Evolutionary conservation across 1,140 invertebrate species (phyloP).

Genomic region (Drosophila tropicalis): DNA sequence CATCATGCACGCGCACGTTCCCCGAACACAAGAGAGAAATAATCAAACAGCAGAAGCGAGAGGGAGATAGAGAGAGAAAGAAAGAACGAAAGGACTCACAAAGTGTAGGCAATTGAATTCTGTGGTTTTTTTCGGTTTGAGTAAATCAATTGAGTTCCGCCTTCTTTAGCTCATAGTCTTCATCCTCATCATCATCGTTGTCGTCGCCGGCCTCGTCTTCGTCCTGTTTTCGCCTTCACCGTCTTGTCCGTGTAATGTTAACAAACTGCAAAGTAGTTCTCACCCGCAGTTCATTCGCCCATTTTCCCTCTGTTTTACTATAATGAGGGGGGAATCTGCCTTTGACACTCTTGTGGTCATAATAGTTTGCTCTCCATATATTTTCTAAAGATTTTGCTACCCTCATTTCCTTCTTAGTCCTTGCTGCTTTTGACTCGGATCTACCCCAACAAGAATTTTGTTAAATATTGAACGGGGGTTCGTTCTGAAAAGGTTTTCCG

Average conservation of each 20-base stretch:
- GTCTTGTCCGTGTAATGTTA: constrained; percentile 46
- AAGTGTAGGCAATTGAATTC: constrained; percentile 52
- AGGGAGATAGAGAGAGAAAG: constrained; percentile 1
- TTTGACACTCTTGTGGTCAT: constrained; percentile 73
- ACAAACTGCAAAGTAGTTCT: constrained; percentile 64
- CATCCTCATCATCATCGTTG: neutral
- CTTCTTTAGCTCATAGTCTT: neutral
- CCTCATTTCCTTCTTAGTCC: constrained; percentile 37
- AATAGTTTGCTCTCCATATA: constrained; percentile 58
- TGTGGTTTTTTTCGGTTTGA: constrained; percentile 50
- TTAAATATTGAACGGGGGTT: constrained; percentile 40
- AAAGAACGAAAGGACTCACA: constrained; percentile 13
- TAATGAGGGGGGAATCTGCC: constrained; percentile 46
- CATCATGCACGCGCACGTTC: constrained; percentile 50
- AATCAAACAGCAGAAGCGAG: constrained; percentile 6
- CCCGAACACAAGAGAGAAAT: constrained; percentile 3
- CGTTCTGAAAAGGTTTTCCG: constrained; percentile 19
- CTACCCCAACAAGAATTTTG: constrained; percentile 59
- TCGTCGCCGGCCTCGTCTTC: too few relatives aligned
- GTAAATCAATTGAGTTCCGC: constrained; percentile 67
- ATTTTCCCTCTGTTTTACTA: constrained; percentile 41
- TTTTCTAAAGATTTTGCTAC: constrained; percentile 67
- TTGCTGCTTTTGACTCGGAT: constrained; percentile 33
- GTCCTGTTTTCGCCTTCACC: neutral
- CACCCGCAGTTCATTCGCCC: constrained; percentile 71